Evolutionary conservation across 2,113 vertebrate species (phyloP).

Genomic region (Machaerirhynchus nigripectus): DNA sequence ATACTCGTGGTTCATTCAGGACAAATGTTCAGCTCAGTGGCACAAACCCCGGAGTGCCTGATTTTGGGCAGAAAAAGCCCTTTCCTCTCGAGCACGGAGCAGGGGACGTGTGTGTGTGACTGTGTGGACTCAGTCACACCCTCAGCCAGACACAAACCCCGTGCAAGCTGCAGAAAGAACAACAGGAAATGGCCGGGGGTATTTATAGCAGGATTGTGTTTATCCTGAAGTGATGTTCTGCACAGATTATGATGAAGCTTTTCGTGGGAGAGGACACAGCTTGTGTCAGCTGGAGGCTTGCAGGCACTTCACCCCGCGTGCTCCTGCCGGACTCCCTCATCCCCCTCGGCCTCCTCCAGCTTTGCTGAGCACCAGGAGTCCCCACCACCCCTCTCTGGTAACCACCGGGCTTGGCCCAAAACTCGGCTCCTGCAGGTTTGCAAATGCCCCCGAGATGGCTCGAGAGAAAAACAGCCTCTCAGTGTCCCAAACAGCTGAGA

Average conservation of each 20-base stretch:
- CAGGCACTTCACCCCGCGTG: not conserved
- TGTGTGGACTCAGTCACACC: constrained; percentile 64
- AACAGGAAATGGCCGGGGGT: constrained; percentile 75
- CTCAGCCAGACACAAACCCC: constrained; percentile 58
- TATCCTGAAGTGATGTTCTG: constrained; percentile 74
- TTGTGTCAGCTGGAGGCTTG: constrained; percentile 45
- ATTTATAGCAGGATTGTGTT: constrained; percentile 75
- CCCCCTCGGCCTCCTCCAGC: not conserved
- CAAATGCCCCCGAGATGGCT: not conserved
- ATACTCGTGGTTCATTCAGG: not conserved
- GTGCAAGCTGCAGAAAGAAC: constrained; percentile 66
- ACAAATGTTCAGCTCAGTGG: too few relatives aligned
- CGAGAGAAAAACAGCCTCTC: not conserved
- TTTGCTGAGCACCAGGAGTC: not conserved
- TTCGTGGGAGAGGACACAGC: constrained; percentile 47
- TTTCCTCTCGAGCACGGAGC: not conserved
- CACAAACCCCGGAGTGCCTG: not conserved
- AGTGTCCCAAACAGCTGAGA: not conserved
- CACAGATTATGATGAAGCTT: constrained; percentile 61
- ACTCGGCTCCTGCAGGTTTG: not conserved
- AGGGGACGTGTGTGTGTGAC: constrained; percentile 45
- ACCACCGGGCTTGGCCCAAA: not conserved
- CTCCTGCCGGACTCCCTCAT: not conserved
- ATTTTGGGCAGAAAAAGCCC: not conserved
- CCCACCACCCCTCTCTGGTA: not conserved